These are phyloP conservation scores for Eira barbara DNA, from an alignment of 2,113 vertebrate genomes.

Conservation along the genomic window DNA sequence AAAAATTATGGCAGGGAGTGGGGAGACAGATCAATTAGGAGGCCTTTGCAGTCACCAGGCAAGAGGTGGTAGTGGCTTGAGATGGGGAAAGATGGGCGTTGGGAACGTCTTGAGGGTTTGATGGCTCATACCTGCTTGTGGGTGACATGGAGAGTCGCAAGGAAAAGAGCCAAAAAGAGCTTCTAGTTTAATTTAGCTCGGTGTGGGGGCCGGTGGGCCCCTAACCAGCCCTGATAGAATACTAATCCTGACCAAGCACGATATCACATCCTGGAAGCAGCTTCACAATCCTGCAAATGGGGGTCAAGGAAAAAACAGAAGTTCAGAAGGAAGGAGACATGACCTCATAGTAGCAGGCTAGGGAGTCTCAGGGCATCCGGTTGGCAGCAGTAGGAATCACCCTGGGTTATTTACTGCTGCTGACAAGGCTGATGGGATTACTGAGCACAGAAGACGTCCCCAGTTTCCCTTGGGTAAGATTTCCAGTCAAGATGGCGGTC, in stretches of 20 bases:
- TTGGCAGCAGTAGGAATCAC: accelerated
- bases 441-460: neutral
- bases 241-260: neutral
- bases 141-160: neutral
- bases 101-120: too few relatives aligned
- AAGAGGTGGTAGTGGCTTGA: neutral
- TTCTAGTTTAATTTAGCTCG: neutral
- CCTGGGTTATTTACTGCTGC: accelerated
- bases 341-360: too few relatives aligned
- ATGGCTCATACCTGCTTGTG: neutral
- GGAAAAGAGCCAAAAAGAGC: neutral
- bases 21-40: neutral
- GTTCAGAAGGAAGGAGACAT: neutral
- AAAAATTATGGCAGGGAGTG: neutral
- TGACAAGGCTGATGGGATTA: neutral
- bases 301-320: neutral
- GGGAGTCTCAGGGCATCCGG: accelerated
- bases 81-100: neutral
- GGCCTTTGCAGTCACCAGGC: neutral
- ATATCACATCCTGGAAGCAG: neutral
- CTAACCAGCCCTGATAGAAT: too few relatives aligned
- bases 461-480: neutral
- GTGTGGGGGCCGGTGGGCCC: neutral
- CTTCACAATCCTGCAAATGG: neutral
- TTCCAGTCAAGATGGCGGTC: neutral